phyloP scores from a whole-genome alignment of 2,888 invertebrate species.

The Drosophila anomelani region DNA sequence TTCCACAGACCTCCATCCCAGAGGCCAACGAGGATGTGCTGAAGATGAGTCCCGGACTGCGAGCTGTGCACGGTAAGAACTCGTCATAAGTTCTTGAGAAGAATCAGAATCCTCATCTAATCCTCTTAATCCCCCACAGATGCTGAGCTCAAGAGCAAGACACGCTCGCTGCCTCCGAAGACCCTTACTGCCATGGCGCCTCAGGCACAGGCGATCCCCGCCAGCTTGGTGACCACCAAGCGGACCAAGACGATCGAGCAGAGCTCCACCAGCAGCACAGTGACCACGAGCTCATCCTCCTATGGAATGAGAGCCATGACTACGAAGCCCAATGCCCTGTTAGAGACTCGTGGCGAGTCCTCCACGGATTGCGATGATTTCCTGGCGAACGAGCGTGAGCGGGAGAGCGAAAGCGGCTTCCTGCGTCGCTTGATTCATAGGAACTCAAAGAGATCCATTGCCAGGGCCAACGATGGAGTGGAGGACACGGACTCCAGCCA shows the following conservation, averaged over 20 bases:
- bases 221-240: slow-evolving; percentile 28
- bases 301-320: slow-evolving; percentile 68
- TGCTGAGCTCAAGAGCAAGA: slow-evolving; percentile 78
- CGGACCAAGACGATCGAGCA: slow-evolving; percentile 57
- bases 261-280: slow-evolving; percentile 13
- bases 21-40: slow-evolving; percentile 91
- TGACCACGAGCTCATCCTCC: slow-evolving; percentile 25
- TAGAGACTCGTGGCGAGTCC: slow-evolving; percentile 69
- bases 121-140: slow-evolving; percentile 34
- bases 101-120: too few relatives aligned
- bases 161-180: slow-evolving; percentile 83
- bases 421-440: slow-evolving; percentile 88
- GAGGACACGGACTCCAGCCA: slow-evolving; percentile 80
- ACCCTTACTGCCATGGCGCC: slow-evolving; percentile 66
- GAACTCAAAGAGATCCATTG: slow-evolving; percentile 90
- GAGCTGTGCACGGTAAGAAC: slow-evolving; percentile 50
- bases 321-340: slow-evolving; percentile 65
- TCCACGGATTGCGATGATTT: slow-evolving; percentile 73
- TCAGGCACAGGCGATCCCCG: slow-evolving; percentile 24
- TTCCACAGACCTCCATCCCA: slow-evolving; percentile 87
- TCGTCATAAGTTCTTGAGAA: rapidly evolving
- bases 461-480: slow-evolving; percentile 83
- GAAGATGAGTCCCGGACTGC: slow-evolving; percentile 84
- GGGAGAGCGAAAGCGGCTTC: slow-evolving; percentile 86
- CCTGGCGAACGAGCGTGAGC: slow-evolving; percentile 59